phyloP scores from a whole-genome alignment of 2,797 vertebrate genomes.

The Gymnocypris eckloni region DNA sequence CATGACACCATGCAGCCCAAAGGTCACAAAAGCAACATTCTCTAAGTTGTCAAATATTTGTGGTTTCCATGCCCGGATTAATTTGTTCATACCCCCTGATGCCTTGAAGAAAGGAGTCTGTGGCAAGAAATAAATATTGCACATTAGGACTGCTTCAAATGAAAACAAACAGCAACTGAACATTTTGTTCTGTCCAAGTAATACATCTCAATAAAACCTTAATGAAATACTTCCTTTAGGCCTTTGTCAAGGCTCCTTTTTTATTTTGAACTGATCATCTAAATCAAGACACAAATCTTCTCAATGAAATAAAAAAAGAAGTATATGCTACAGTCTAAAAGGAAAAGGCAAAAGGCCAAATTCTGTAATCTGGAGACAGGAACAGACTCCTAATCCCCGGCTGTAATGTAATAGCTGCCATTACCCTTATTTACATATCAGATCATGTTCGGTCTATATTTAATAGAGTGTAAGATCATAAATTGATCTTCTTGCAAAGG shows the following conservation, averaged over 20 bases:
- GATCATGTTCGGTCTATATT: not conserved
- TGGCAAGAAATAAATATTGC: not conserved
- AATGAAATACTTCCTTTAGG: not conserved
- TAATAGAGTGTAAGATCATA: not conserved
- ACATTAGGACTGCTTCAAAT: constrained; percentile 4
- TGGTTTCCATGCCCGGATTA: not conserved
- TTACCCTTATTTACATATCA: constrained; percentile 28
- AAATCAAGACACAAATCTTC: constrained; percentile 11
- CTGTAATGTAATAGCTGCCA: not conserved
- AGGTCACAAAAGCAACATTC: constrained; percentile 12
- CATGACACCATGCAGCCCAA: not conserved
- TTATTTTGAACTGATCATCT: not conserved
- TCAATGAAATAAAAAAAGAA: not conserved
- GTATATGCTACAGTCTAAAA: not conserved
- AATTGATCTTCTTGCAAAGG: not conserved
- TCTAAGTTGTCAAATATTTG: constrained; percentile 13
- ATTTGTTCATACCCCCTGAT: not conserved
- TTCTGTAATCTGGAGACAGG: constrained; percentile 4
- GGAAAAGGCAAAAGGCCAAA: constrained; percentile 18
- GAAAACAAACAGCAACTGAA: constrained; percentile 4
- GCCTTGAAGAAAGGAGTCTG: constrained; percentile 3
- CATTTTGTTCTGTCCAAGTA: not conserved
- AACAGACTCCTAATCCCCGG: not conserved
- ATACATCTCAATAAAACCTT: not conserved
- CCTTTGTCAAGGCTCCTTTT: not conserved